Evolutionary conservation across 2,888 invertebrate genomes (phyloP), one percentile per base, ranked within the genome.

Genomic region (Watsonalla cultraria): DNA sequence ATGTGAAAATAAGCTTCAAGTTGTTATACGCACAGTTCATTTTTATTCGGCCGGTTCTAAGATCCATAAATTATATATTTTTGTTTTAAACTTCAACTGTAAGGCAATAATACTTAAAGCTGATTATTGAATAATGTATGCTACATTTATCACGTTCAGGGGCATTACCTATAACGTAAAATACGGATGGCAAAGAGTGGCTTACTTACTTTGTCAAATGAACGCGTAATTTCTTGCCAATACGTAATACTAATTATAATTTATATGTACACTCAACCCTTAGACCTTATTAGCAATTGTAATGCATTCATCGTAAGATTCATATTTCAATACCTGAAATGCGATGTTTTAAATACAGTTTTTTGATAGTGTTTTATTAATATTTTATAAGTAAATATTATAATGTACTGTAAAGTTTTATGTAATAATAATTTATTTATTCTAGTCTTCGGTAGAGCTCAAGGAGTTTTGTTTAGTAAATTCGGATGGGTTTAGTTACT

Each of bases 361-460:
- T 50, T 54, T 51, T 54, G 39, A 50, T 48, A 47, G 46, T 54
- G 54, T 53, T 62, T 54, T 59, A 54, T 52, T 48, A 54, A 60
- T 53, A 45, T 50, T 57, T 58, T 55, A 51, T 54, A 56, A 58
- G 57, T 58, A 57, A 24, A 57, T 42, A 11, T 42, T 11, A 56
- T 59, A 59, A 52, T 58, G 59, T 59, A 56, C 51, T 59, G 54
- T 66, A 64, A 66, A 60, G 54, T 60, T 61, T 62, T 62, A 72
- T 65, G 72, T 73, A 70, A 66, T 68, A 70, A 69, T 76, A 73
- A 74, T 78, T 78, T 80, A 76, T 81, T 49, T 79, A 70, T 81
- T 87, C 88, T 89, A 89, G 88, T 89, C 88, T 84, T 79, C 81
- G 81, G 78, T 78, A 80, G 82, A 80, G 86, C 86, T 88, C 86